Conservation (phyloP, 1,140 invertebrate species). For the Diabrotica undecimpunctata region DNA sequence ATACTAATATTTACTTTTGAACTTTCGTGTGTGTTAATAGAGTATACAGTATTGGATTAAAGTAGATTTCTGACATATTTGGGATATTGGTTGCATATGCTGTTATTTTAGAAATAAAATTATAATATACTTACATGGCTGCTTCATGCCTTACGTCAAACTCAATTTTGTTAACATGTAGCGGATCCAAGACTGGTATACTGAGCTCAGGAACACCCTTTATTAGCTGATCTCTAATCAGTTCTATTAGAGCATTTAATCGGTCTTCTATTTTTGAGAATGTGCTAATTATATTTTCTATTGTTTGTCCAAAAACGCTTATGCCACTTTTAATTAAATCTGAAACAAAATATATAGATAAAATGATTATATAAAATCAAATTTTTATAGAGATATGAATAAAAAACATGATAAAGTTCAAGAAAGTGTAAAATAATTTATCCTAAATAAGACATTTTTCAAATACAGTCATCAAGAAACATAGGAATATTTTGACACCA, state of each 20-base stretch:
- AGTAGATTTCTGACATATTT: too few relatives aligned
- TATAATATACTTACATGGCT: slow-evolving; percentile 33
- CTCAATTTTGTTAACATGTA: slow-evolving; percentile 42
- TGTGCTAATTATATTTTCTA: slow-evolving; percentile 40
- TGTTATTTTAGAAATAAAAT: neutral
- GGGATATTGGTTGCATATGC: too few relatives aligned
- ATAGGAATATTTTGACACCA: neutral
- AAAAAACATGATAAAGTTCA: neutral
- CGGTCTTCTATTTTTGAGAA: slow-evolving; percentile 40
- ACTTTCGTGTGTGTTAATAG: too few relatives aligned
- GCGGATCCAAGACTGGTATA: slow-evolving; percentile 43
- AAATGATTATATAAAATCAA: neutral
- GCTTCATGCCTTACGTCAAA: slow-evolving; percentile 44
- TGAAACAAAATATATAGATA: slow-evolving; percentile 22
- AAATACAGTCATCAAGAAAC: neutral
- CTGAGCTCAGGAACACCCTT: slow-evolving; percentile 44
- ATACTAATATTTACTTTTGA: too few relatives aligned
- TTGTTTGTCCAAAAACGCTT: slow-evolving; percentile 35
- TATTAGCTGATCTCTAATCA: slow-evolving; percentile 41
- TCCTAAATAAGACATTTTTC: neutral
- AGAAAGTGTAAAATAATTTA: neutral
- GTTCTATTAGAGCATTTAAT: slow-evolving; percentile 39
- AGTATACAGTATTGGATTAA: too few relatives aligned
- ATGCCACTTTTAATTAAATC: slow-evolving; percentile 42
- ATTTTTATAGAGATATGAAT: neutral